A percentile compares a stretch with the other conserved stretches of the same genome.
Conservation (phyloP, 1,140 invertebrate genomes). For the Wiebesia pumilae region DNA sequence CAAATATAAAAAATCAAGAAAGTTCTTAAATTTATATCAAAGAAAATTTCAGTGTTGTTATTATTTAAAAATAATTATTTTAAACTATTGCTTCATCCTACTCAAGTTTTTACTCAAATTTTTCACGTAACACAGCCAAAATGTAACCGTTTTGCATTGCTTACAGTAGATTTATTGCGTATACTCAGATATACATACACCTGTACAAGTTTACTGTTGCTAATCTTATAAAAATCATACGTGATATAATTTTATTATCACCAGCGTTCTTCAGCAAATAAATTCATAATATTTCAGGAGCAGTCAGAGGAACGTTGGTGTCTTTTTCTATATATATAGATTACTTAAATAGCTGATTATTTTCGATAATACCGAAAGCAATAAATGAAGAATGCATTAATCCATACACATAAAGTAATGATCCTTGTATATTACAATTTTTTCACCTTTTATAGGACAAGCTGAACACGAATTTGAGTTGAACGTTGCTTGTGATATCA, state of each 20-base stretch:
- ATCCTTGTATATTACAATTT: neutral
- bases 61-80: neutral
- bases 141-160: neutral
- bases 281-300: neutral
- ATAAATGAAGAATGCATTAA: neutral
- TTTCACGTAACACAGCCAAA: neutral
- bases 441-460: neutral
- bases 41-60: neutral
- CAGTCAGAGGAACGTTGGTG: slow-evolving; percentile 3
- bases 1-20: neutral
- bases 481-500: neutral
- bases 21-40: neutral
- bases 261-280: neutral
- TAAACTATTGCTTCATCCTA: slow-evolving; percentile 10
- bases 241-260: neutral
- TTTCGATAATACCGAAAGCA: neutral
- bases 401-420: neutral
- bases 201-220: neutral
- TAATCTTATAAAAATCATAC: neutral
- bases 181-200: neutral
- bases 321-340: neutral
- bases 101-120: slow-evolving; percentile 25
- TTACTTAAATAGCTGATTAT: neutral
- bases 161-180: neutral
- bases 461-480: neutral